A percentile compares a stretch with the other conserved stretches of the same genome.
phyloP scores from a whole-genome alignment of 1,140 invertebrate species.

The Acromyrmex charruanus region DNA sequence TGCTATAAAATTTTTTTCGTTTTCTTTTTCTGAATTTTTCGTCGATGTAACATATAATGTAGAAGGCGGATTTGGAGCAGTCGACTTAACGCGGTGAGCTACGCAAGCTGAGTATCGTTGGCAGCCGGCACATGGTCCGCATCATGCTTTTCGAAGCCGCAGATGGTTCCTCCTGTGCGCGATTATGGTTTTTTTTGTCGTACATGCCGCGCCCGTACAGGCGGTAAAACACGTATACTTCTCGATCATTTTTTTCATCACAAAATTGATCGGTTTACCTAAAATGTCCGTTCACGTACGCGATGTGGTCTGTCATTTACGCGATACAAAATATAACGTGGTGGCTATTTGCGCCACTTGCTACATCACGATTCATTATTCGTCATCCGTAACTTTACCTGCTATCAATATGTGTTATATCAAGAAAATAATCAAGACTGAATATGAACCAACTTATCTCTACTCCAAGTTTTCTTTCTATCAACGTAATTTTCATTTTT shows the following conservation, averaged over 20 bases:
- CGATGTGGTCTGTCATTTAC: neutral
- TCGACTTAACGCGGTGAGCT: constrained; percentile 49
- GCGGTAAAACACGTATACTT: constrained; percentile 72
- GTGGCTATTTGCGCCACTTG: neutral
- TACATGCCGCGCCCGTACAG: constrained; percentile 71
- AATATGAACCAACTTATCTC: neutral
- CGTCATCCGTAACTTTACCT: neutral
- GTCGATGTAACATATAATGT: constrained; percentile 28
- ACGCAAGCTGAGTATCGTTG: constrained; percentile 71
- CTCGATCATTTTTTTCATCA: constrained; percentile 70
- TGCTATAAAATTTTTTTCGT: neutral
- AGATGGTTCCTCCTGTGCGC: constrained; percentile 81
- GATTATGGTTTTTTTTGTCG: constrained; percentile 80
- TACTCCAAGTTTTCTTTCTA: neutral
- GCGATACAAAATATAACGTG: neutral
- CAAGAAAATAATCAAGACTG: neutral
- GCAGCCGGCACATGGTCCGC: constrained; percentile 78
- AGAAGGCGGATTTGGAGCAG: constrained; percentile 47
- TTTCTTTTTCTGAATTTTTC: neutral
- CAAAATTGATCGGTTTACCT: constrained; percentile 64
- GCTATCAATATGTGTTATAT: neutral
- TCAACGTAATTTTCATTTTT: neutral
- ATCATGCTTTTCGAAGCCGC: constrained; percentile 79
- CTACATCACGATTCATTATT: neutral
- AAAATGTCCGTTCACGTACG: neutral